Conservation (phyloP, 2,888 invertebrate genomes). For the Cepaea hortensis region DNA sequence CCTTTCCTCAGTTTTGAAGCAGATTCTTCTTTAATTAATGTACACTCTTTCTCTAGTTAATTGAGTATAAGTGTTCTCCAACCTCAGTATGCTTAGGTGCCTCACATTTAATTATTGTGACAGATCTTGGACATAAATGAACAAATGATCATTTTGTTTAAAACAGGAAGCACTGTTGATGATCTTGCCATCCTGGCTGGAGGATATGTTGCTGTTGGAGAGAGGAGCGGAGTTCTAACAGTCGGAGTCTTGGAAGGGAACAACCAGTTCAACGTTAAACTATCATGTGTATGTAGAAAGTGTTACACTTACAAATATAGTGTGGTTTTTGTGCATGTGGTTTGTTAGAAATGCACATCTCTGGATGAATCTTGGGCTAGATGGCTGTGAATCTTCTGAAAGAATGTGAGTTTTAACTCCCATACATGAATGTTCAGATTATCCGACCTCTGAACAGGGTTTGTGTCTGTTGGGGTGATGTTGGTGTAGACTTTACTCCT, state of each 20-base stretch:
- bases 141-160: not conserved
- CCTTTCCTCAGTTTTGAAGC: too few species aligned
- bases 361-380: not conserved
- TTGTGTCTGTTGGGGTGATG: too few species aligned
- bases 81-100: not conserved
- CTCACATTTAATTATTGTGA: not conserved
- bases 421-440: too few species aligned
- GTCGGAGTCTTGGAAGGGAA: slow-evolving; percentile 22
- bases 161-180: slow-evolving; percentile 32
- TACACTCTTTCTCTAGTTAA: too few species aligned
- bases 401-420: too few species aligned
- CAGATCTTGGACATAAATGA: too few species aligned
- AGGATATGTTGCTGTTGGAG: slow-evolving; percentile 38
- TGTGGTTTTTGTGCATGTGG: not conserved
- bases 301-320: not conserved
- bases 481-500: too few species aligned
- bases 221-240: slow-evolving; percentile 26
- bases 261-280: slow-evolving; percentile 25
- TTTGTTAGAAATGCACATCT: not conserved
- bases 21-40: too few species aligned
- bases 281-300: slow-evolving; percentile 26
- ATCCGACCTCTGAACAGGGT: too few species aligned
- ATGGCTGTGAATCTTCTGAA: not conserved
- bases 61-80: too few species aligned
- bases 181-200: slow-evolving; percentile 27